These are phyloP conservation scores for Dynastes hyllus DNA, from an alignment of 2,888 invertebrate genomes.

Conservation along the genomic window DNA sequence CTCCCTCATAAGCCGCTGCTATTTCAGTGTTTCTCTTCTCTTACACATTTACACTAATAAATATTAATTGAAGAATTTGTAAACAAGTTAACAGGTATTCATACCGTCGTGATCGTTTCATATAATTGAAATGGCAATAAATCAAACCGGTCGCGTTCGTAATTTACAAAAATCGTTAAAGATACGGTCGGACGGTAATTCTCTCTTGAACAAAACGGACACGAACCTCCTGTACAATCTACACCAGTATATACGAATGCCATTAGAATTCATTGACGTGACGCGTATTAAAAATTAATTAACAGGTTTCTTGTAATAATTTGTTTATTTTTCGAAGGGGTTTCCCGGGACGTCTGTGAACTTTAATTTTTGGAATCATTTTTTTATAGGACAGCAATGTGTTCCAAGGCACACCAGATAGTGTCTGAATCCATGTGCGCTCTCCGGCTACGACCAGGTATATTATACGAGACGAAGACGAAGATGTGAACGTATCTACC, in stretches of 20 bases:
- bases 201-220: not conserved
- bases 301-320: conserved; percentile 54
- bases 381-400: conserved; percentile 56
- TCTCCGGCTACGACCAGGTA: conserved; percentile 16
- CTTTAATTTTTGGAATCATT: conserved; percentile 55
- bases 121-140: conserved; percentile 28
- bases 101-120: not conserved
- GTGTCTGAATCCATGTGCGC: conserved; percentile 40
- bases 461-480: not conserved
- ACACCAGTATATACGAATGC: conserved; percentile 16
- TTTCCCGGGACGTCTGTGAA: conserved; percentile 46
- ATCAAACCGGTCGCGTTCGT: conserved; percentile 26
- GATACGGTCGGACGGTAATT: conserved; percentile 3
- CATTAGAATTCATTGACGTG: conserved; percentile 37
- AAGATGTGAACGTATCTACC: not conserved
- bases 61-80: conserved; percentile 35
- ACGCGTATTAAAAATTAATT: conserved; percentile 54
- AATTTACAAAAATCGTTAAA: conserved; percentile 35
- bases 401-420: conserved; percentile 53
- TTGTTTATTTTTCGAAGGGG: conserved; percentile 55
- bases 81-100: conserved; percentile 15
- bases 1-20: no score
- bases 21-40: no score
- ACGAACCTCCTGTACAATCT: not conserved
- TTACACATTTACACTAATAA: conserved; percentile 8